Percentiles rank a stretch among this genome's conserved stretches.
phyloP scores from a whole-genome alignment of 2,888 invertebrate genomes.

The Saturnia pavonia region DNA sequence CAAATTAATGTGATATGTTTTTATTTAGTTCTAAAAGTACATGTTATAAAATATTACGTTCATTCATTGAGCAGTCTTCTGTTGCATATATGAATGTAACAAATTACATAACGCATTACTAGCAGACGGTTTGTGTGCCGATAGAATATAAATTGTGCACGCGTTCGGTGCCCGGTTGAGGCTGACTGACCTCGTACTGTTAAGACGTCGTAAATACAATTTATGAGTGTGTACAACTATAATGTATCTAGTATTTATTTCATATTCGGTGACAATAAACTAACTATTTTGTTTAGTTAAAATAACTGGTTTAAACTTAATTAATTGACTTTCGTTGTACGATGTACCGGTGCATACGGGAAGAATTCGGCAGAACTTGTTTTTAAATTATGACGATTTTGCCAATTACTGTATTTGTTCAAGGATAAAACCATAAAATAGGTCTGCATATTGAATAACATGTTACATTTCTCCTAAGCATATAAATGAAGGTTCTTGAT shows the following conservation, averaged over 20 bases:
- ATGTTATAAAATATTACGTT: neutral
- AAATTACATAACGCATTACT: constrained; percentile 24
- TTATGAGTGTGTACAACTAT: neutral
- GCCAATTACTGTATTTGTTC: no score
- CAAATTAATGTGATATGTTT: neutral
- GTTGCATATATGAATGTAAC: constrained; percentile 19
- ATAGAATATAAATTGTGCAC: constrained; percentile 33
- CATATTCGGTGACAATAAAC: neutral
- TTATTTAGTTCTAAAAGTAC: neutral
- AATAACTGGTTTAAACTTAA: no score
- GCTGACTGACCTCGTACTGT: constrained; percentile 17
- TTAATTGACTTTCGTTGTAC: no score
- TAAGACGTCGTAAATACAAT: constrained; percentile 7
- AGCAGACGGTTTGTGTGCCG: constrained; percentile 27
- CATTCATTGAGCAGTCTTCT: neutral
- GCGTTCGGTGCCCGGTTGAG: constrained; percentile 31
- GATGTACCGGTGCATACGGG: no score
- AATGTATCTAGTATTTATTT: neutral
- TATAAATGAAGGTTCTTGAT: no score
- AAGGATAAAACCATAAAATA: no score
- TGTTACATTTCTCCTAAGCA: neutral
- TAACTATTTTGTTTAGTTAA: neutral
- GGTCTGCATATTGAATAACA: neutral
- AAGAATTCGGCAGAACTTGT: no score
- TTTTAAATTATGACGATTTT: no score